These are phyloP conservation scores for Gymnoscopelus braueri DNA, from an alignment of 2,797 vertebrate species.

Conservation along the genomic window DNA sequence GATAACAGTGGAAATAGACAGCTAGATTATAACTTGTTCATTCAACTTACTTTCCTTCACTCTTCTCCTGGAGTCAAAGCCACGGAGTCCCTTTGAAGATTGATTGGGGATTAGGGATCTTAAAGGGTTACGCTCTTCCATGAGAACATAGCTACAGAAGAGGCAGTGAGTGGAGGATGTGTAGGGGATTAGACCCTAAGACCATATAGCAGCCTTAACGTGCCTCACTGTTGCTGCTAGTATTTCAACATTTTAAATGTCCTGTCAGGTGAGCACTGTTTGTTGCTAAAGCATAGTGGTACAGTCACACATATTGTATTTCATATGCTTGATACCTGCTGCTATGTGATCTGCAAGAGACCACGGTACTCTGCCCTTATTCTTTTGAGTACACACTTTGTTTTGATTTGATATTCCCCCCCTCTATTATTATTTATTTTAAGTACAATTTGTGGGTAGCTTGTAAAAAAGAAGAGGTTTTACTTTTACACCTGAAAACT, in stretches of 20 bases:
- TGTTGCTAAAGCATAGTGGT: conserved; percentile 27
- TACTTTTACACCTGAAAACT: too few species aligned
- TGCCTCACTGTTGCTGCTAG: conserved; percentile 61
- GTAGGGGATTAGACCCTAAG: conserved; percentile 70
- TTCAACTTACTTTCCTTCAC: conserved; percentile 29
- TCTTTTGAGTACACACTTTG: too few species aligned
- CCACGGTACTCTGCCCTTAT: too few species aligned
- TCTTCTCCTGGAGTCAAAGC: conserved; percentile 31
- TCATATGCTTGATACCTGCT: too few species aligned
- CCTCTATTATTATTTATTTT: too few species aligned
- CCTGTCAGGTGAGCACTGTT: conserved; percentile 38
- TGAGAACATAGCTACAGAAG: conserved; percentile 56
- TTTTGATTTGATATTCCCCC: too few species aligned
- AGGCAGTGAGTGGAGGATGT: conserved; percentile 52
- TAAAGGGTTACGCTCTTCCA: conserved; percentile 56
- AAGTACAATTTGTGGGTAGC: too few species aligned
- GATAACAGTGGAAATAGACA: conserved; percentile 22
- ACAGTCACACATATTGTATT: not conserved
- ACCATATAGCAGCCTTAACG: conserved; percentile 67
- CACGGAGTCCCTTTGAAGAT: conserved; percentile 43
- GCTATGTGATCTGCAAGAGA: too few species aligned
- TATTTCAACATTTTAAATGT: conserved; percentile 52
- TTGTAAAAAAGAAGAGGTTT: too few species aligned
- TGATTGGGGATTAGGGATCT: conserved; percentile 62
- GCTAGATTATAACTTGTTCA: conserved; percentile 24